These are phyloP conservation scores for Euphonia xanthogaster DNA, from an alignment of 2,797 vertebrate genomes.

Conservation along the genomic window DNA sequence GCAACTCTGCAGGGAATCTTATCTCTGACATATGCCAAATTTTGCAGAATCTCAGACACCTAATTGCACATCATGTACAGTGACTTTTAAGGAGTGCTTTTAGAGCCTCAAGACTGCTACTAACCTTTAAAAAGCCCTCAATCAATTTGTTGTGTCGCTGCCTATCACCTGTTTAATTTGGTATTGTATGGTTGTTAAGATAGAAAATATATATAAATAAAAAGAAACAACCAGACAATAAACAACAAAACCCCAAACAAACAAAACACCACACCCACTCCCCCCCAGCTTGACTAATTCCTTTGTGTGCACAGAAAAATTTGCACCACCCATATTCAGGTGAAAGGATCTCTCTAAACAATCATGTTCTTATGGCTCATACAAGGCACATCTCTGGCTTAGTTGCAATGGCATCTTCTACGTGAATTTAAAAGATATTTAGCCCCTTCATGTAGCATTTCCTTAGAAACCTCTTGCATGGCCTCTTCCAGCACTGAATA, in stretches of 20 bases:
- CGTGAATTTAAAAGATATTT: neutral
- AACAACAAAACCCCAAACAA: neutral
- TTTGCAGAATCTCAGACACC: slow-evolving; percentile 26
- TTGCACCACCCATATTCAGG: neutral
- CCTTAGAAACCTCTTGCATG: neutral
- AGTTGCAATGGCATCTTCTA: neutral
- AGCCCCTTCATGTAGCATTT: neutral
- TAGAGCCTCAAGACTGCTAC: neutral
- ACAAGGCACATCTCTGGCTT: neutral
- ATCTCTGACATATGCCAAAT: slow-evolving; percentile 32
- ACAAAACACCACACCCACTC: rapidly evolving
- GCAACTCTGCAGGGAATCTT: neutral
- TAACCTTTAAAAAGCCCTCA: slow-evolving; percentile 55
- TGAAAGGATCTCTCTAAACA: neutral
- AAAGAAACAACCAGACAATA: neutral
- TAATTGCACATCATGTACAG: slow-evolving; percentile 40
- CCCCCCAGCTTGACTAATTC: rapidly evolving
- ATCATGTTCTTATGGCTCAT: neutral
- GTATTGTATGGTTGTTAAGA: neutral
- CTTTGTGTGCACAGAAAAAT: neutral
- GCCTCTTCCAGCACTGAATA: neutral
- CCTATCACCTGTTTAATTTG: neutral
- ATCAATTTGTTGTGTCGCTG: neutral
- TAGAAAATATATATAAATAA: neutral
- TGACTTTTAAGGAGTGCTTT: slow-evolving; percentile 47